Conservation (phyloP, 1,140 invertebrate species). For the Acromyrmex heyeri region DNA sequence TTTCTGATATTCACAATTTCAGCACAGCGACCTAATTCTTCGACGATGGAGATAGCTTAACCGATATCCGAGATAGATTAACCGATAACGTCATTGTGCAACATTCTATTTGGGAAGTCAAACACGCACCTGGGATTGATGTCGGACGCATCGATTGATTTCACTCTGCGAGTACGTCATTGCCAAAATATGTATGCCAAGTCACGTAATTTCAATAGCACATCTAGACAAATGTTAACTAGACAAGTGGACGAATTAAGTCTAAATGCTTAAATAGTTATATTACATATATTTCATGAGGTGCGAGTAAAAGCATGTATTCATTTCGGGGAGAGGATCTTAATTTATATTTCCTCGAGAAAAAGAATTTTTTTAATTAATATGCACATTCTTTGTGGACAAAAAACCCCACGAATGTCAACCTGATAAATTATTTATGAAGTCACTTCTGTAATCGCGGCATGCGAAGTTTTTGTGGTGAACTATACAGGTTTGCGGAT, state of each 20-base stretch:
- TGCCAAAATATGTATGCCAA: conserved; percentile 45
- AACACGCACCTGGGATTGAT: conserved; percentile 22
- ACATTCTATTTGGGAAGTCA: conserved; percentile 25
- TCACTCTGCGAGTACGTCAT: conserved; percentile 49
- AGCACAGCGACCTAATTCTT: conserved; percentile 3
- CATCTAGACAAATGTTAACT: not conserved
- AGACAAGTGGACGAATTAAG: not conserved
- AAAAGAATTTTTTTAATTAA: not conserved
- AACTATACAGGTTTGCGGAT: conserved; percentile 51
- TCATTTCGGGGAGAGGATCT: not conserved
- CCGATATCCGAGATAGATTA: not conserved
- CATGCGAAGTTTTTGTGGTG: conserved; percentile 32
- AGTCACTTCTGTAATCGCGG: conserved; percentile 32
- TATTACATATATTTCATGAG: not conserved
- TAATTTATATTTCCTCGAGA: not conserved
- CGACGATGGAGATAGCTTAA: not conserved
- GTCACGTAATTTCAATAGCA: conserved; percentile 43
- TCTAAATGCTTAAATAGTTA: conserved; percentile 7
- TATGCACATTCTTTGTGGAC: not conserved
- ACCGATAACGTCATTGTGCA: conserved; percentile 17
- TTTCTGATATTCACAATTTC: not conserved
- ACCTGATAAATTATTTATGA: conserved; percentile 46
- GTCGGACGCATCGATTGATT: conserved; percentile 47
- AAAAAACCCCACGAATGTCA: not conserved
- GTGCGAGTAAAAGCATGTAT: not conserved